Conservation (phyloP, 1,140 invertebrate genomes). For the Drosophila bocqueti region DNA sequence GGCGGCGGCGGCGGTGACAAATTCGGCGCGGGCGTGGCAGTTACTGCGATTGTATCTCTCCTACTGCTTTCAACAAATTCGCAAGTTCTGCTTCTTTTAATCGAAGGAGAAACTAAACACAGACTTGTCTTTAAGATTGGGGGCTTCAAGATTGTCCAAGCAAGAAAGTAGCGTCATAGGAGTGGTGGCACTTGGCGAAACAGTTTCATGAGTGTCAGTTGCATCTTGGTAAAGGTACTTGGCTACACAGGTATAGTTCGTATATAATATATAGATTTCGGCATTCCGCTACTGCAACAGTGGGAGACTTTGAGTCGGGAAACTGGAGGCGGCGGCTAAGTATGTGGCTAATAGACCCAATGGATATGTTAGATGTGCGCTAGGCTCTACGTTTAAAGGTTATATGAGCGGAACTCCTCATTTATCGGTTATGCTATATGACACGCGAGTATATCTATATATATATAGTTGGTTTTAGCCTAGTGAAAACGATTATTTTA, state of each 20-base stretch:
- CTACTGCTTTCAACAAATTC: slow-evolving; percentile 13
- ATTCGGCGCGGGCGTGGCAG: slow-evolving; percentile 43
- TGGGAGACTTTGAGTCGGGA: slow-evolving; percentile 65
- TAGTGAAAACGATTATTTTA: slow-evolving; percentile 26
- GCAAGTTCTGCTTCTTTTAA: slow-evolving; percentile 31
- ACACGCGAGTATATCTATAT: not conserved
- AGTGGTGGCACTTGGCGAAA: slow-evolving; percentile 10
- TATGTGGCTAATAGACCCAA: slow-evolving; percentile 63
- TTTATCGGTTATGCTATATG: slow-evolving; percentile 24
- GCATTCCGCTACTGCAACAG: slow-evolving; percentile 52
- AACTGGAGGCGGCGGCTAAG: slow-evolving; percentile 34
- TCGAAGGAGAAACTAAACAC: slow-evolving; percentile 32
- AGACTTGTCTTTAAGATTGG: slow-evolving; percentile 4
- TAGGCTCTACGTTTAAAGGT: slow-evolving; percentile 11
- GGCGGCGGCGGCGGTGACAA: slow-evolving; percentile 31
- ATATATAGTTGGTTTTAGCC: slow-evolving; percentile 14
- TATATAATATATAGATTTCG: slow-evolving; percentile 33
- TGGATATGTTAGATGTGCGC: slow-evolving; percentile 68
- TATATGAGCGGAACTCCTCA: slow-evolving; percentile 6
- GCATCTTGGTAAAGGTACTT: slow-evolving; percentile 31
- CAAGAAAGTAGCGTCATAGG: slow-evolving; percentile 23
- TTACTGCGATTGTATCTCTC: slow-evolving; percentile 33
- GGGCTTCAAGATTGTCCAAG: slow-evolving; percentile 62
- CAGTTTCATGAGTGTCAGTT: slow-evolving; percentile 38
- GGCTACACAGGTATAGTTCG: slow-evolving; percentile 41